Evolutionary conservation across 2,113 vertebrate genomes (phyloP).

Genomic region (Chaenocephalus aceratus): DNA sequence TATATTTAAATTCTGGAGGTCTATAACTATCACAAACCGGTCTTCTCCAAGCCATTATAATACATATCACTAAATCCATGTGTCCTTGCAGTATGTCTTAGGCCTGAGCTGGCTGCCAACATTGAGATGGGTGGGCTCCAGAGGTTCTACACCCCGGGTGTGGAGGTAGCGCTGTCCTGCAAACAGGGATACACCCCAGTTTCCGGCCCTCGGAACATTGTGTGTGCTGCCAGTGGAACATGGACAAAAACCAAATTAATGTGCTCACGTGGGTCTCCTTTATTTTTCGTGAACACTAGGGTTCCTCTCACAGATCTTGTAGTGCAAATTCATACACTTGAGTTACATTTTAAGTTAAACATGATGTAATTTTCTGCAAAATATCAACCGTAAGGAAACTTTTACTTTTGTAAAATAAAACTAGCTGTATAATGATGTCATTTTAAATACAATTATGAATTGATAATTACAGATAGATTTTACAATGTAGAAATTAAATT

Average conservation of each 20-base stretch:
- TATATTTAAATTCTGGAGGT: too few species aligned
- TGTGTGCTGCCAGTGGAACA: constrained; percentile 77
- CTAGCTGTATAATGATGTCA: neutral
- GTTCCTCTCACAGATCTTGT: constrained; percentile 2
- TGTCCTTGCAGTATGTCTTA: constrained; percentile 84
- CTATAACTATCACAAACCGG: too few species aligned
- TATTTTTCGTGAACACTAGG: constrained; percentile 15
- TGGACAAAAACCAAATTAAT: constrained; percentile 85
- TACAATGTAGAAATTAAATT: neutral
- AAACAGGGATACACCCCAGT: constrained; percentile 78
- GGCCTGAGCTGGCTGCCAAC: constrained; percentile 77
- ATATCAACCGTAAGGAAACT: neutral
- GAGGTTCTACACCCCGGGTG: constrained; percentile 80
- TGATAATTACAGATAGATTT: neutral
- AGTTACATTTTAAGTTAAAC: neutral
- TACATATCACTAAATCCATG: neutral
- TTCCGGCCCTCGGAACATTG: constrained; percentile 77
- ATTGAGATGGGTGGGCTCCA: constrained; percentile 73
- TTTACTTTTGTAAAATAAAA: neutral
- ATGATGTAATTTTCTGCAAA: neutral
- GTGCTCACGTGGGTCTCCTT: constrained; percentile 85
- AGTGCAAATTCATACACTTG: neutral
- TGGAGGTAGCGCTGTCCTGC: constrained; percentile 81
- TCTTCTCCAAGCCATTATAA: too few species aligned
- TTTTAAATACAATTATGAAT: neutral